A percentile compares a stretch with the other conserved stretches of the same genome.
Conservation (phyloP, 2,113 vertebrate species). For the Crotalus helleri region DNA sequence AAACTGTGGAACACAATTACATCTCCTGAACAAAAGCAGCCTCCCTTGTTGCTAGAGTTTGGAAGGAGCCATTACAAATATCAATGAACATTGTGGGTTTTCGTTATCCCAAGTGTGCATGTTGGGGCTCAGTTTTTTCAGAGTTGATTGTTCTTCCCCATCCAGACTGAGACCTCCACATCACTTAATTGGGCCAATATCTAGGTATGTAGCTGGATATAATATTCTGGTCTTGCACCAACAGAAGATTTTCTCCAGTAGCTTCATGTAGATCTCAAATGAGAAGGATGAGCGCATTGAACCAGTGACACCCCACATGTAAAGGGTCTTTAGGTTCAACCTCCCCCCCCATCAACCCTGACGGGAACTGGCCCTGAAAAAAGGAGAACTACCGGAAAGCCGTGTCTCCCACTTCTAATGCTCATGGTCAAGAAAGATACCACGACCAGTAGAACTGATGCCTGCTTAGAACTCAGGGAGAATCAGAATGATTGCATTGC, state of each 20-base stretch:
- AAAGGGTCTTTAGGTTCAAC: neutral
- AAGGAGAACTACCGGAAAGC: neutral
- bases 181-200: neutral
- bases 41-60: neutral
- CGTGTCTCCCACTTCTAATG: neutral
- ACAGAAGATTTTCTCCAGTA: neutral
- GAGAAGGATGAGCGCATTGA: neutral
- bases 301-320: neutral
- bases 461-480: neutral
- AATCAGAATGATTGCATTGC: neutral
- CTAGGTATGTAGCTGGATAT: neutral
- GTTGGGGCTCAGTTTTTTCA: neutral
- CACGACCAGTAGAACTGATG: neutral
- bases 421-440: neutral
- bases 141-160: neutral
- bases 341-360: neutral
- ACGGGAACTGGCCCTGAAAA: neutral
- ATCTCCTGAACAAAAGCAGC: neutral
- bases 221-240: neutral
- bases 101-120: neutral
- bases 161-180: neutral
- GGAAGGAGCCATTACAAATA: neutral
- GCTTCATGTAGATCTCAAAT: neutral
- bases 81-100: neutral
- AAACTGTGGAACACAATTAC: slow-evolving; percentile 63